phyloP scores from a whole-genome alignment of 2,888 invertebrate genomes.

The Leucoma salicis region DNA sequence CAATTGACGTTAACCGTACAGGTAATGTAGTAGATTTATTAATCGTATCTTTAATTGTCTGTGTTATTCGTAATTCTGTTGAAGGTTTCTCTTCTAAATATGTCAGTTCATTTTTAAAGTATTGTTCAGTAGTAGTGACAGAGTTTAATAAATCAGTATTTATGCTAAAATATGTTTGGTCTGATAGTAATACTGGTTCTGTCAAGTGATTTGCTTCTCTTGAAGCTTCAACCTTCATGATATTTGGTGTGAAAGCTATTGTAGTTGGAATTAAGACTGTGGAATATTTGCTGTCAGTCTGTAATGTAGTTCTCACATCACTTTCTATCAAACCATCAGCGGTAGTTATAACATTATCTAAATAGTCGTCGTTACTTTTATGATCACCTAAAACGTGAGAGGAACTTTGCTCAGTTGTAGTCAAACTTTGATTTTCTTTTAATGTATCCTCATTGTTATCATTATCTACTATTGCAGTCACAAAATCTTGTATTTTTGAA shows the following conservation, averaged over 20 bases:
- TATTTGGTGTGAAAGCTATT: background rate
- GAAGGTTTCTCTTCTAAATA: no score
- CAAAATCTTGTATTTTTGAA: background rate
- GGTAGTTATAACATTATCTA: background rate
- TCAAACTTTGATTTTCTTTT: background rate
- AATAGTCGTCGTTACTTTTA: background rate
- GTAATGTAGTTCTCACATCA: background rate
- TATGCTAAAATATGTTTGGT: no score
- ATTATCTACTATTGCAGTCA: background rate
- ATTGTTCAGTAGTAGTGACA: no score
- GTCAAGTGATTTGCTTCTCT: background rate
- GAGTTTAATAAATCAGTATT: no score
- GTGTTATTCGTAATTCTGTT: no score
- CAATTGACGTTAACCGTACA: no score
- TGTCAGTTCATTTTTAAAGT: no score
- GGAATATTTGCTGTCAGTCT: background rate
- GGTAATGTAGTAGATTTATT: no score
- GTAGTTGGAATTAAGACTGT: background rate
- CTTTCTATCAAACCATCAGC: background rate
- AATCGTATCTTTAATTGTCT: no score
- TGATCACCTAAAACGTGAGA: background rate
- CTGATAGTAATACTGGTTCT: background rate
- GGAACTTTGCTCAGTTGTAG: background rate
- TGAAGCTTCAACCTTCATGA: background rate
- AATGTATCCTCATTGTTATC: background rate